These are phyloP conservation scores for Microcebus lehilahytsara DNA, from an alignment of 2,113 vertebrate species.

Conservation along the genomic window DNA sequence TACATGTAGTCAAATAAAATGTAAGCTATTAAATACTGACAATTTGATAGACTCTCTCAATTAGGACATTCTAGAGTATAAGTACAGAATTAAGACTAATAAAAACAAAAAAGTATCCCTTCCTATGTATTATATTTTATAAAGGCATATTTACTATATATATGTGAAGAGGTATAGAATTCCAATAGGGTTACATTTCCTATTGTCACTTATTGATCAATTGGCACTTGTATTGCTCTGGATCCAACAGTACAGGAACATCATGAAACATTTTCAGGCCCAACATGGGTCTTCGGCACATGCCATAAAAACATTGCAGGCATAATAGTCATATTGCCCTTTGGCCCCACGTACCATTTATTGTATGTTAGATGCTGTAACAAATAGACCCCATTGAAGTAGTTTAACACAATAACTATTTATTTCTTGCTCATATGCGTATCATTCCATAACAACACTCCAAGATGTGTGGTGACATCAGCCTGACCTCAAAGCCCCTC, in stretches of 20 bases:
- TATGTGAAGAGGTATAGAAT: background rate
- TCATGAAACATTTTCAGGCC: background rate
- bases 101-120: background rate
- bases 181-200: background rate
- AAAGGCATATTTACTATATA: background rate
- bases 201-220: background rate
- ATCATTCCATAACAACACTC: background rate
- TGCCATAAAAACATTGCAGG: background rate
- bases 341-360: background rate
- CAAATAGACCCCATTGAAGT: background rate
- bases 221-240: background rate
- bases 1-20: constrained; percentile 48
- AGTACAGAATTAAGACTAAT: background rate
- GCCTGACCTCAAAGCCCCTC: background rate
- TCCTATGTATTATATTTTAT: background rate
- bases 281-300: background rate
- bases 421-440: background rate
- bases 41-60: background rate
- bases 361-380: background rate
- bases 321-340: background rate
- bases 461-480: background rate
- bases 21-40: constrained; percentile 10
- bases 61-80: background rate
- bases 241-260: background rate
- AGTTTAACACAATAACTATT: background rate